Conservation (phyloP, 2,797 vertebrate species). For the Odontamblyopus rebecca region DNA sequence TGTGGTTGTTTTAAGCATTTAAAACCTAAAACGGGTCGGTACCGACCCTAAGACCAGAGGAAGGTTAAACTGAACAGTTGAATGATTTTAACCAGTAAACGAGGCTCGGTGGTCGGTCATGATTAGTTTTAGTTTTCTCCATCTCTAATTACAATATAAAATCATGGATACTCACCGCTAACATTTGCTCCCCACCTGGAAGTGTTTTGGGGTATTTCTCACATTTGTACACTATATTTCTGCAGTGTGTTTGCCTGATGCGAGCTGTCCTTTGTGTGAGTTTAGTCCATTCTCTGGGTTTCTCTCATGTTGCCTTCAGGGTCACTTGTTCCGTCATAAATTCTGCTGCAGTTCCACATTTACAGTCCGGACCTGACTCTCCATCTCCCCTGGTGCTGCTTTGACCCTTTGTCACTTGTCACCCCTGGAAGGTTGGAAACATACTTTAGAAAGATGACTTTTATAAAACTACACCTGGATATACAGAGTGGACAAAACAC, state of each 20-base stretch:
- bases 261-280: not conserved
- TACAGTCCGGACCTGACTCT: not conserved
- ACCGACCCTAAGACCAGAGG: no score
- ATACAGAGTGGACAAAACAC: no score
- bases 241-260: not conserved
- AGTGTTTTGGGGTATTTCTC: not conserved
- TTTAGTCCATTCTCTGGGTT: not conserved
- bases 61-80: no score
- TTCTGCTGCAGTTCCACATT: not conserved
- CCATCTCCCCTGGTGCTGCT: not conserved
- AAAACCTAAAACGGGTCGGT: no score
- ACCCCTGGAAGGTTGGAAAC: not conserved
- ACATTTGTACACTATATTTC: not conserved
- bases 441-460: slow-evolving; percentile 5
- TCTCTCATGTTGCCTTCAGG: not conserved
- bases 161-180: no score
- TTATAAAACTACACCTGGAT: not conserved
- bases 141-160: no score
- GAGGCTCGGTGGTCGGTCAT: no score
- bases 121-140: no score
- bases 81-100: no score
- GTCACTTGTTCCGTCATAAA: slow-evolving; percentile 8
- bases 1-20: no score
- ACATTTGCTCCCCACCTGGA: no score
- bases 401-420: not conserved